These are phyloP conservation scores for Lypha dubia DNA, from an alignment of 2,888 invertebrate genomes.

Conservation along the genomic window DNA sequence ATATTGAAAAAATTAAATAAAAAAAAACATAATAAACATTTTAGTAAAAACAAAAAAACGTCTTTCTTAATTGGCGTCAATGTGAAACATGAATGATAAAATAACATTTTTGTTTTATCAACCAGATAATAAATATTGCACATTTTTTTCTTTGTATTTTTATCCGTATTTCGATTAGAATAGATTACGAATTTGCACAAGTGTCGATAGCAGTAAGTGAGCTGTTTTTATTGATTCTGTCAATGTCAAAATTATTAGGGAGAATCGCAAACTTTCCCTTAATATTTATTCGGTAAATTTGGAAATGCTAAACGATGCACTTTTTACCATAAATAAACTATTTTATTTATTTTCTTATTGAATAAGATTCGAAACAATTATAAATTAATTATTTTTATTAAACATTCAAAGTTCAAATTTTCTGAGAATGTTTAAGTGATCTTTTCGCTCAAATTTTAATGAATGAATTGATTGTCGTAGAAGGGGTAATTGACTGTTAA, in stretches of 20 bases:
- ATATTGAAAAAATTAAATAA: slow-evolving; percentile 2
- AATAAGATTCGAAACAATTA: not conserved
- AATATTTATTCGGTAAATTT: no score
- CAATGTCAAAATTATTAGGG: not conserved
- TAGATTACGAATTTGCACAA: slow-evolving; percentile 13
- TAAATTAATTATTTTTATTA: not conserved
- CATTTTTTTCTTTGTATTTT: not conserved
- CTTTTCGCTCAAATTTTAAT: slow-evolving; percentile 6
- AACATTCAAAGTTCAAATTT: no score
- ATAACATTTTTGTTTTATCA: not conserved
- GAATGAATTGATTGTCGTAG: slow-evolving; percentile 16
- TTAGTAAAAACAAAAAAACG: not conserved
- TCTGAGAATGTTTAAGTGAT: no score
- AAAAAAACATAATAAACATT: not conserved
- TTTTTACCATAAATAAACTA: no score
- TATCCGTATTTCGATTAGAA: slow-evolving; percentile 7
- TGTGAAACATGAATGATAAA: slow-evolving; percentile 30
- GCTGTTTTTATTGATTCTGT: slow-evolving; percentile 2
- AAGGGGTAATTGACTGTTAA: slow-evolving; percentile 21
- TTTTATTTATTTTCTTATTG: not conserved
- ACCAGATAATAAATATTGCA: slow-evolving; percentile 11
- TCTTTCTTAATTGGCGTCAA: not conserved
- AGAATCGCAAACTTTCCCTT: not conserved
- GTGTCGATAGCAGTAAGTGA: slow-evolving; percentile 6
- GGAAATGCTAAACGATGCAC: no score